Conservation (phyloP, 1,140 invertebrate species). For the Drosophila repletoides region DNA sequence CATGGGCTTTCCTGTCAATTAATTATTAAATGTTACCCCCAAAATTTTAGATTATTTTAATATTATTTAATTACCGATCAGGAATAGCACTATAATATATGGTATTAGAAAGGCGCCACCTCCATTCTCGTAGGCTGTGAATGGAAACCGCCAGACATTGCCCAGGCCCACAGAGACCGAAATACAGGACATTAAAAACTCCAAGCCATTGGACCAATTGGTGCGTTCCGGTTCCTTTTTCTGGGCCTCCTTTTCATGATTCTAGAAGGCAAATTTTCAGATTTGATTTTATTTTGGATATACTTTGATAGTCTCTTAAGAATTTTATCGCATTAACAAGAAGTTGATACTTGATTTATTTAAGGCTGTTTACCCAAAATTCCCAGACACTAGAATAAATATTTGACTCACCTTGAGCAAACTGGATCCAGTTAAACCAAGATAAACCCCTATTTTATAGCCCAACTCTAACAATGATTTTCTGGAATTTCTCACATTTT, state of each 20-base stretch:
- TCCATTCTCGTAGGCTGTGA: slow-evolving; percentile 92
- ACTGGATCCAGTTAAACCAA: neutral
- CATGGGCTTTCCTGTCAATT: slow-evolving; percentile 85
- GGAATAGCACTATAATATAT: slow-evolving; percentile 91
- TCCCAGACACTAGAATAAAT: slow-evolving; percentile 14
- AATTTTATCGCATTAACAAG: slow-evolving; percentile 1
- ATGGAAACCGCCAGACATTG: slow-evolving; percentile 87
- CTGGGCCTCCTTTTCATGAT: slow-evolving; percentile 42
- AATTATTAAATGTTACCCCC: neutral
- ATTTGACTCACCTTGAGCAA: slow-evolving; percentile 4
- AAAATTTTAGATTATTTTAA: neutral
- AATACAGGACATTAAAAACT: slow-evolving; percentile 95
- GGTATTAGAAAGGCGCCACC: slow-evolving; percentile 89
- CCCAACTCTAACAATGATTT: too few species aligned
- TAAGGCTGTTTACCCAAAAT: slow-evolving; percentile 3
- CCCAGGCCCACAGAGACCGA: slow-evolving; percentile 94
- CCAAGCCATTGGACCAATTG: slow-evolving; percentile 91
- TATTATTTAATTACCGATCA: slow-evolving; percentile 86
- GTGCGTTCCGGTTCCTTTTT: slow-evolving; percentile 83
- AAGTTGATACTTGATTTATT: slow-evolving; percentile 14
- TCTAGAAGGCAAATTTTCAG: slow-evolving; percentile 26
- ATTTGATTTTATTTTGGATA: neutral
- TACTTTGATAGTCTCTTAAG: neutral
- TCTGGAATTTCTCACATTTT: too few species aligned
- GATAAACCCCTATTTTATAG: too few species aligned